A percentile compares a stretch with the other conserved stretches of the same genome.
These are phyloP conservation scores for Harpagus bidentatus DNA, from an alignment of 2,113 vertebrate genomes.

Conservation along the genomic window DNA sequence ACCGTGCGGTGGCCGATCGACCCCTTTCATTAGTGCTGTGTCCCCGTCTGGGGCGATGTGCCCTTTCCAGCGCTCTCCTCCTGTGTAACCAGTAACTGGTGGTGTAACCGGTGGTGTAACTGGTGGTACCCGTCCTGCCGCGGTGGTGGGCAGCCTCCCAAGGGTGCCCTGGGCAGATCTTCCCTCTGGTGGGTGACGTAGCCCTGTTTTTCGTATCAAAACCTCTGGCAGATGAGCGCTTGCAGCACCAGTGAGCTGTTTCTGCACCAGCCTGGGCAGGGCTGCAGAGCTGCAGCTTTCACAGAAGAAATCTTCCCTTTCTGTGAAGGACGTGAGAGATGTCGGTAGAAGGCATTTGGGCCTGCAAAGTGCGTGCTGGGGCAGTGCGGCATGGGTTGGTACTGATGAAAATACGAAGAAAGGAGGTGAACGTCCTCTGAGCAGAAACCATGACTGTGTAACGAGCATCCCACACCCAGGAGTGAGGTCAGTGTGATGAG, in stretches of 20 bases:
- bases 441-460: background rate
- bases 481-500: background rate
- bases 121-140: background rate
- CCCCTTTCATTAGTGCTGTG: background rate
- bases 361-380: background rate
- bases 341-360: background rate
- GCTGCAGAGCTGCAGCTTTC: background rate
- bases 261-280: background rate
- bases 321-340: rapidly evolving
- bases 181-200: background rate
- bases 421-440: background rate
- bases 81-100: background rate
- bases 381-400: background rate
- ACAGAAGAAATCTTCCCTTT: rapidly evolving
- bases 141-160: background rate
- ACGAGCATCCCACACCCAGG: background rate
- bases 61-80: background rate
- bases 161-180: background rate
- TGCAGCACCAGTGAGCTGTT: background rate
- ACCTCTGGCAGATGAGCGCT: rapidly evolving
- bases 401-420: rapidly evolving
- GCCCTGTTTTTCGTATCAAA: background rate
- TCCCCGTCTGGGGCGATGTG: background rate
- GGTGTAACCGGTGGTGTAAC: background rate
- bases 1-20: rapidly evolving